Evolutionary conservation across 2,888 invertebrate species (phyloP).

Genomic region (Pantelozetes paolii): DNA sequence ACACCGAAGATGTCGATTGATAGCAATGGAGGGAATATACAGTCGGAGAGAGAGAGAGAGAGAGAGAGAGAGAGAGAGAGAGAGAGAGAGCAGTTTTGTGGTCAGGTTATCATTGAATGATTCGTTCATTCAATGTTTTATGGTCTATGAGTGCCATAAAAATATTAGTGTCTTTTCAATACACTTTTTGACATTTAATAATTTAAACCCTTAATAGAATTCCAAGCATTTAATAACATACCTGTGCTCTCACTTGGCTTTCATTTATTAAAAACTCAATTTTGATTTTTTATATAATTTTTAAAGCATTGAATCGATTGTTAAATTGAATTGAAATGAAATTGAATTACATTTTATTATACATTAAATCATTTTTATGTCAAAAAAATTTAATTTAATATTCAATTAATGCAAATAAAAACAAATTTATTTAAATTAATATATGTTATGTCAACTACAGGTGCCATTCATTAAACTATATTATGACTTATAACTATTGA

Average conservation of each 20-base stretch:
- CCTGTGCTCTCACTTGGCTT: too few species aligned
- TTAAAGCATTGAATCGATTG: too few species aligned
- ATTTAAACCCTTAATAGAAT: not conserved
- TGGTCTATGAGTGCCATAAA: conserved; percentile 2
- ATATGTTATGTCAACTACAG: not conserved
- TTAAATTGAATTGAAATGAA: too few species aligned
- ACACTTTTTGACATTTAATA: conserved; percentile 4
- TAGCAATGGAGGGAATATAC: not conserved
- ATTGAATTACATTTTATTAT: too few species aligned
- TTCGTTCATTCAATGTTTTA: not conserved
- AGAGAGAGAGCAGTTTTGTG: not conserved
- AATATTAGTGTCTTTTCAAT: not conserved
- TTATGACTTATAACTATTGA: not conserved
- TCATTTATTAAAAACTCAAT: too few species aligned
- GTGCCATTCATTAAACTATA: not conserved
- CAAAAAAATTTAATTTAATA: too few species aligned
- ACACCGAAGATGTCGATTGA: not conserved
- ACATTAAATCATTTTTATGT: too few species aligned
- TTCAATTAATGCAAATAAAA: too few species aligned
- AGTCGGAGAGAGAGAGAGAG: conserved; percentile 5
- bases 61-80: not conserved
- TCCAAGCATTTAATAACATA: not conserved
- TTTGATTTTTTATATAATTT: too few species aligned
- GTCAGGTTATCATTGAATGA: conserved; percentile 2
- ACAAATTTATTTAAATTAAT: too few species aligned